A percentile compares a stretch with the other conserved stretches of the same genome.
These are phyloP conservation scores for Bellardia bayeri DNA, from an alignment of 2,888 invertebrate species.

Conservation along the genomic window DNA sequence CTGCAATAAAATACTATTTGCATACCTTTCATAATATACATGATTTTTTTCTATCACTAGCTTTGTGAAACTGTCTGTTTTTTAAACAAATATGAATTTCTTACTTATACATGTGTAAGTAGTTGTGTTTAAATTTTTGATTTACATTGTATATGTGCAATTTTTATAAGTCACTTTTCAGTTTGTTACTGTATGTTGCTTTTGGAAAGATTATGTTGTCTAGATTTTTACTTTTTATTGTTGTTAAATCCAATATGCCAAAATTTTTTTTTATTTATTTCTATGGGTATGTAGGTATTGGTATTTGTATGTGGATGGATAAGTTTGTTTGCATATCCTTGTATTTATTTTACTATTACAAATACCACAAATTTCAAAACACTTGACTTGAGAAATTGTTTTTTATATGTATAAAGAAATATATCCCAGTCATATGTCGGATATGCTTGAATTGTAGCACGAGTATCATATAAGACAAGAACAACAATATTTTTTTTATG, in stretches of 20 bases:
- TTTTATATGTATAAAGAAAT: constrained; percentile 5
- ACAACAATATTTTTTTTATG: constrained; percentile 19
- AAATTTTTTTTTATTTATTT: constrained; percentile 48
- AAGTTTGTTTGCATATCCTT: not conserved
- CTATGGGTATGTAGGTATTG: not conserved
- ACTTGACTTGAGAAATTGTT: constrained; percentile 69
- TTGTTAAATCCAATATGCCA: constrained; percentile 67
- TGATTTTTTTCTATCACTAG: not conserved
- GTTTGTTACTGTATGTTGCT: constrained; percentile 15
- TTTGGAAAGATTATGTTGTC: constrained; percentile 52
- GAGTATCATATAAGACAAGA: constrained; percentile 21
- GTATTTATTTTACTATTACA: constrained; percentile 28
- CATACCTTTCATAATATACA: constrained; percentile 65
- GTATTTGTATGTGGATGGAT: not conserved
- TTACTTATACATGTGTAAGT: not conserved
- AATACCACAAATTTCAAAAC: constrained; percentile 66
- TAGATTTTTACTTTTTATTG: constrained; percentile 61
- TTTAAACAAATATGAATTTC: not conserved
- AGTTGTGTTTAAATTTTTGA: not conserved
- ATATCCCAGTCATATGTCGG: constrained; percentile 21
- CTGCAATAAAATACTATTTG: constrained; percentile 62
- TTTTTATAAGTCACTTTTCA: constrained; percentile 40
- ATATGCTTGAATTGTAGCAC: not conserved
- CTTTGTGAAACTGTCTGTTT: constrained; percentile 7
- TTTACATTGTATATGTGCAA: constrained; percentile 3